Evolutionary conservation across 2,888 invertebrate genomes (phyloP).

Genomic region (Ernsta delagoae): DNA sequence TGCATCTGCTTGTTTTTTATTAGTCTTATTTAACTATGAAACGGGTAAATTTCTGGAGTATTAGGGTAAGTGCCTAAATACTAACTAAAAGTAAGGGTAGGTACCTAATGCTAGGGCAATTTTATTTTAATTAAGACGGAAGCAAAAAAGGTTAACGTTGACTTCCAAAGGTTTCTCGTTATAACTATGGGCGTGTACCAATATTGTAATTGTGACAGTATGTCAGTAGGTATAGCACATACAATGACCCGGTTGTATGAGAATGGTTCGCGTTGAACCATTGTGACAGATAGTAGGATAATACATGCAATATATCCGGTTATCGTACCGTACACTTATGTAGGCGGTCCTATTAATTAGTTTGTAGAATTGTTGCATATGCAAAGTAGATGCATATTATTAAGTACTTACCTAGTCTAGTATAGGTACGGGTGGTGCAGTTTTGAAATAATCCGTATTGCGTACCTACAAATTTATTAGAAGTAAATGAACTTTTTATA

Average conservation of each 20-base stretch:
- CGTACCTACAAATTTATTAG: background rate
- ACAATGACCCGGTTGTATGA: slow-evolving; percentile 57
- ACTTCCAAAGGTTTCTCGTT: background rate
- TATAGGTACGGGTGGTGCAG: too few species aligned
- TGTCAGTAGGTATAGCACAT: slow-evolving; percentile 39
- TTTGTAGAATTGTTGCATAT: slow-evolving; percentile 26
- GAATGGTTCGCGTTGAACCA: slow-evolving; percentile 38
- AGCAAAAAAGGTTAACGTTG: too few species aligned
- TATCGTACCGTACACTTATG: slow-evolving; percentile 42
- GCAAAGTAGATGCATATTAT: background rate
- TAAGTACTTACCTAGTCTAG: too few species aligned
- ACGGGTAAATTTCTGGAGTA: too few species aligned
- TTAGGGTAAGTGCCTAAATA: too few species aligned
- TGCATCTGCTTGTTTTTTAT: too few species aligned
- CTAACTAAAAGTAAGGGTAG: too few species aligned
- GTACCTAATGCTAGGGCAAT: too few species aligned
- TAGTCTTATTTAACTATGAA: too few species aligned
- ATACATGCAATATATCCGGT: slow-evolving; percentile 55
- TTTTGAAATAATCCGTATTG: background rate
- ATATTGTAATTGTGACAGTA: slow-evolving; percentile 40
- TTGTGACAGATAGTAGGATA: slow-evolving; percentile 50
- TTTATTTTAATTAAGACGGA: too few species aligned
- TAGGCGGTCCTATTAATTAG: slow-evolving; percentile 27
- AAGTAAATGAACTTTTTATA: too few species aligned
- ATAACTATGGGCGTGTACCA: slow-evolving; percentile 10